Base-by-base conservation (phyloP, 2,888 invertebrate genomes). In the Drosophila eohydei region DNA sequence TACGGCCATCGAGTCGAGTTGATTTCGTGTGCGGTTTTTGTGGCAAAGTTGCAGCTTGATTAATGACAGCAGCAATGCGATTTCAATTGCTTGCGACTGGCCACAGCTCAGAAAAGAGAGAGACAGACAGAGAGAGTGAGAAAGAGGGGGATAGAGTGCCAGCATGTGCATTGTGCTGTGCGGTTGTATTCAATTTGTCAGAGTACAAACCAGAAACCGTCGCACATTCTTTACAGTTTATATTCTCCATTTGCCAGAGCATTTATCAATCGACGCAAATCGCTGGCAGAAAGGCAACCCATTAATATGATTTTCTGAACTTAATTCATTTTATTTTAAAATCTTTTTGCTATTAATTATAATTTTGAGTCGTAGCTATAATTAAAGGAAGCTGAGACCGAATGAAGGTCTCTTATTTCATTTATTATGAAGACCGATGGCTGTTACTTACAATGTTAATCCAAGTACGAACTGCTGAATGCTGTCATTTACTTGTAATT, bases 1-100 rank as follows among this genome's bases (percentile, higher is more conserved):
- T 64, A 38, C 68, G 44, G 4, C 26, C 38, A 21, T 68, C 44
- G 57, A 57, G 51, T 73, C 40, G 54, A 71, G 64, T 59, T 43
- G 71, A 64, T 64, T 64, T 59, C 64, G 60, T 57, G 54, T 78
- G 67, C 50, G 74, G 78, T 65, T 68, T 56, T 56, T 70, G 67
- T 40, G 70, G 74, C 61, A 65, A 72, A 74, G 70, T 85, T 83
- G 79, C 77, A 71, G 48, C 71, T 76, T 83, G 86, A 83, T 83
- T 81, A 83, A 83, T 83, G 87, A 71, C 67, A 60, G 72, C 73
- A 68, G 71, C 74, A 73, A 79, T 70, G 69, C 68, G 59, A 81
- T 81, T 83, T 79, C 77, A 83, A 77, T 81, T 83, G 79, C 64
- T 67, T 67, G 36, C 65, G 41, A 54, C 57, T 62, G 34, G 60